Conservation (phyloP, 2,797 vertebrate species). For the Xenentodon cancila region DNA sequence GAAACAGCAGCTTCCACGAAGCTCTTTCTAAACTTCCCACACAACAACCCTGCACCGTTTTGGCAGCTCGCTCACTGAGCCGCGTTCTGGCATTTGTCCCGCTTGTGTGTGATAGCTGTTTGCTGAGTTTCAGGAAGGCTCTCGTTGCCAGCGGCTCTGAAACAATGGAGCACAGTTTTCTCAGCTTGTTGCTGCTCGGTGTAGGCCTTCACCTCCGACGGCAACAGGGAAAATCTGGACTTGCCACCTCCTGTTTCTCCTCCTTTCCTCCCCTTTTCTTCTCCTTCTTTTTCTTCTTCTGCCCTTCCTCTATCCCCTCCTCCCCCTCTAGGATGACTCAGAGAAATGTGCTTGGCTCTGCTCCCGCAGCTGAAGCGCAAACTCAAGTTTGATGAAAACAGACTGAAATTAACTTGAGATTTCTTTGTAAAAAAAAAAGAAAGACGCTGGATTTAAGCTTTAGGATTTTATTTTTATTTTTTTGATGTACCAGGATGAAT, state of each 20-base stretch:
- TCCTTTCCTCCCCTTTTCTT: conserved; percentile 14
- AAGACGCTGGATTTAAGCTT: conserved; percentile 43
- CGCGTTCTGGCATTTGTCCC: conserved; percentile 57
- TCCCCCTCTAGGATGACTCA: conserved; percentile 76
- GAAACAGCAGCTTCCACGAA: conserved; percentile 58
- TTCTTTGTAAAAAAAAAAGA: conserved; percentile 49
- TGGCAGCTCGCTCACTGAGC: conserved; percentile 61
- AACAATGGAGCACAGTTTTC: conserved; percentile 74
- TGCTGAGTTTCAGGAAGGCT: conserved; percentile 74
- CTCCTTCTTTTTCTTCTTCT: not conserved
- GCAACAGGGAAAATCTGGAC: conserved; percentile 71
- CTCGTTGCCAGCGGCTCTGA: conserved; percentile 65
- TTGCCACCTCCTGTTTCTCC: conserved; percentile 67
- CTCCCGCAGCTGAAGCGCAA: conserved; percentile 62
- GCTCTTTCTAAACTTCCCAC: conserved; percentile 61
- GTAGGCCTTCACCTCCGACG: conserved; percentile 61
- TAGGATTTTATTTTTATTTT: conserved; percentile 44
- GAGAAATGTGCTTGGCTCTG: conserved; percentile 80
- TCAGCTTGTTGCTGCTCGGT: conserved; percentile 62
- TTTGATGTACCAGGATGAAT: conserved; percentile 63
- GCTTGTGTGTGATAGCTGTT: conserved; percentile 59
- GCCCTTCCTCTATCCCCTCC: conserved; percentile 1
- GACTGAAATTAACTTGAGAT: conserved; percentile 66
- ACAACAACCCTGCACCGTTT: conserved; percentile 60
- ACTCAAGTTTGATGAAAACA: conserved; percentile 63